Conservation (phyloP, 2,888 invertebrate genomes). For the Tipula lateralis region DNA sequence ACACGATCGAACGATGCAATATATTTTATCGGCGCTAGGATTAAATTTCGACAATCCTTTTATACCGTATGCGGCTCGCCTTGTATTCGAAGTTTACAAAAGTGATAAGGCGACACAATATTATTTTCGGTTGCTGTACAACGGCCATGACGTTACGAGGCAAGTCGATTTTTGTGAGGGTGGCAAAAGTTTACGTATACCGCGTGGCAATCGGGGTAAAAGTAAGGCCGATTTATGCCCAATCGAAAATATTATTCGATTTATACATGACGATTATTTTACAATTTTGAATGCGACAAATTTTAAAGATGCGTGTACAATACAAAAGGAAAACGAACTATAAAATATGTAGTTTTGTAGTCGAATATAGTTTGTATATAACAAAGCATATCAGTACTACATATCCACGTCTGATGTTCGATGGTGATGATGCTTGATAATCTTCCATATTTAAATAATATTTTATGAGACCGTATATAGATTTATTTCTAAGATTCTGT, state of each 20-base stretch:
- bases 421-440: not conserved
- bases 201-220: slow-evolving; percentile 49
- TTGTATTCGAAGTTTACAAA: slow-evolving; percentile 83
- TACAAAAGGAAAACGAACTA: slow-evolving; percentile 46
- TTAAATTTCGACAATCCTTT: slow-evolving; percentile 53
- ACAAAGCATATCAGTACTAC: not conserved
- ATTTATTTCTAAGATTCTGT: not conserved
- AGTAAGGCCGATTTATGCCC: slow-evolving; percentile 66
- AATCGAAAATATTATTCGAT: slow-evolving; percentile 80
- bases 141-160: slow-evolving; percentile 81
- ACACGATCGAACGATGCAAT: slow-evolving; percentile 86
- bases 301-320: slow-evolving; percentile 75
- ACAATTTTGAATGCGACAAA: slow-evolving; percentile 77
- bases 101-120: slow-evolving; percentile 60
- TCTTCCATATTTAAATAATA: not conserved
- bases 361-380: not conserved
- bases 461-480: not conserved
- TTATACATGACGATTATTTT: slow-evolving; percentile 84
- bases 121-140: slow-evolving; percentile 77
- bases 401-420: not conserved
- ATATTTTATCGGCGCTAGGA: slow-evolving; percentile 75
- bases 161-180: slow-evolving; percentile 74
- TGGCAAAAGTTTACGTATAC: slow-evolving; percentile 53
- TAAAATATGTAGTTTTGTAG: slow-evolving; percentile 35
- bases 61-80: slow-evolving; percentile 79